Evolutionary conservation across 1,140 invertebrate species (phyloP), one percentile per base, ranked within the genome.

Genomic region (Penaeus chinensis): DNA sequence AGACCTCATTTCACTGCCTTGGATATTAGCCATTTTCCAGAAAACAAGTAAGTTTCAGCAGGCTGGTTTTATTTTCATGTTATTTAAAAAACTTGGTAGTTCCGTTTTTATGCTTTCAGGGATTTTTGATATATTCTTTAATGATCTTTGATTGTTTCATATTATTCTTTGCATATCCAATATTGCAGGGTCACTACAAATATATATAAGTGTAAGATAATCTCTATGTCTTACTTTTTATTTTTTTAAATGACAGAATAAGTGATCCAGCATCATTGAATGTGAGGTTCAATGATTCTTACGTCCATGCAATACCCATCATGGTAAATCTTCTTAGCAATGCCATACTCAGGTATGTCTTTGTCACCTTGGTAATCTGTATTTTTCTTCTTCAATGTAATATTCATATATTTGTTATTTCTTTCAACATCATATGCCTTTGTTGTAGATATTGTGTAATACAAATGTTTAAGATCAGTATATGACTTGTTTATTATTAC

Each of bases 291-390:
- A 85, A 97, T 91, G 95, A 96, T 91, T 96, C 96, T 0, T 95
- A 94, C 91, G 94, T 95, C 69, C 96, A 97, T 92, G 95, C 95
- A 63, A 92, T 97, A 87, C 96, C 96, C 2, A 94, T 96, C 79
- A 92, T 96, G 22, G 92, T 97, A 54, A 96, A 96, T 91, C 91
- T 96, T 54, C 92, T 97, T 83, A 95, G 94, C 83, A 96, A 96
- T 91, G 93, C 93, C 60, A 93, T 96, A 84, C 94, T 95, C 91
- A 95, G 93, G 95, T 95, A 91, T 91, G 91, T 71, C 87, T 89
- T 90, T 85, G 32, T 19, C 24, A 54, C 60, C 7, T 11, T 37
- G 37, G 27, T 5, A 37, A 27, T 84, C 69, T 37, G 42, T 42
- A 47, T 54, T 54, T 54, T 16, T 16, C 5, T 54, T 13, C 54